Base-by-base conservation (phyloP, 2,797 vertebrate species). In the Peromyscus nudipes region DNA sequence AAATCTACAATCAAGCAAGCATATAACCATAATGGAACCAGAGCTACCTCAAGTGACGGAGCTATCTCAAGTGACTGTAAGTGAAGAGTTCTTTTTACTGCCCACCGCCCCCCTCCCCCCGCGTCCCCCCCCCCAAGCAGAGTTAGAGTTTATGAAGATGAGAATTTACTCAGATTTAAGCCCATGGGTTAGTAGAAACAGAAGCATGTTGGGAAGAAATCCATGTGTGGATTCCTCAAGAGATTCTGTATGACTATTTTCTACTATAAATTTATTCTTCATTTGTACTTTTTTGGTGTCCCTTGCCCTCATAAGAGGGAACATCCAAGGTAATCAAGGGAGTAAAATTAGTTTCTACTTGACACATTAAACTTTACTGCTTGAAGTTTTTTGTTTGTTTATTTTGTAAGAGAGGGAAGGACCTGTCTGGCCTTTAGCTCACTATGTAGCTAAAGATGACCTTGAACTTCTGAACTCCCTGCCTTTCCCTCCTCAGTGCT, bases 261-360 rank as follows among this genome's bases (percentile, higher is more conserved):
- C 81, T 90, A 93, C 27, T 49, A 40, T n/a, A 96, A 92, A 69
- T 40, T 92, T 23, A 91, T 83, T 93, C 81, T 95, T 92, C 52
- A 34, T 79, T 89, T 93, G 71, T 57, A 83, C 29, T 37, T 94
- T 92, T 90, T 77, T 73, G 65, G 65, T 80, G 10, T 95, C 40
- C 23, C n/a, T 89, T 89, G 75, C 76, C 40, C 37, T 91, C 64
- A 76, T 31, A 86, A 34, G n/a, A 67, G 52, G 71, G 52, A 87
- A 87, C 65, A 43, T 14, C 27, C 37, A 94, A 93, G 6, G 91
- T 84, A 79, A 31, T 49, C 19, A 12, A 83, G 77, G 34, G 81
- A 81, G 23, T 52, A 84, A 92, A 92, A 84, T 89, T 49, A 52
- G 86, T 84, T 97, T 93, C 60, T 93, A 88, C 84, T 17, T 87